These are phyloP conservation scores for Phalacrocorax pelagicus DNA, from an alignment of 2,113 vertebrate species.

Conservation along the genomic window DNA sequence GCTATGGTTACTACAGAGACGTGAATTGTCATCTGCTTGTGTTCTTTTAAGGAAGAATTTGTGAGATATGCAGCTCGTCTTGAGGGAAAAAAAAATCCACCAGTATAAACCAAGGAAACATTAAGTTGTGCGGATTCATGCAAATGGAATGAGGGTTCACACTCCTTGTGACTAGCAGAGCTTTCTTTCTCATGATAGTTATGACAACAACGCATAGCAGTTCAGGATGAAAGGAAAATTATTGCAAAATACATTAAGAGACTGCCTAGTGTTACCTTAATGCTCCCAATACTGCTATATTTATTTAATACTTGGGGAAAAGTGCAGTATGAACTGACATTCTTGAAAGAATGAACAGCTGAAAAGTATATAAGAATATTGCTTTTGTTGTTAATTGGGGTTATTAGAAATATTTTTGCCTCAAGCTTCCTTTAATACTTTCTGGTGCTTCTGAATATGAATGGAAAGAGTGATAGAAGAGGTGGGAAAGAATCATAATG, in stretches of 20 bases:
- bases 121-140: neutral
- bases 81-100: neutral
- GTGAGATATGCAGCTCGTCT: neutral
- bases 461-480: neutral
- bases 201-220: neutral
- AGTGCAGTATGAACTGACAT: neutral
- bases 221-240: constrained; percentile 1
- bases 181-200: neutral
- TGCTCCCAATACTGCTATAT: neutral
- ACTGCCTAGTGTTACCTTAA: neutral
- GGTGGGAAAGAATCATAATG: neutral
- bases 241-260: neutral
- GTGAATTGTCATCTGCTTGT: neutral
- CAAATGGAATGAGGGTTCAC: neutral
- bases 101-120: neutral
- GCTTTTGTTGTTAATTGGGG: neutral
- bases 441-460: neutral
- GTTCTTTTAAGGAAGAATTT: neutral
- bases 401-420: neutral
- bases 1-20: neutral
- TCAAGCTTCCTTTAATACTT: neutral
- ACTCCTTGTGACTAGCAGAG: neutral
- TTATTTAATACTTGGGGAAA: neutral
- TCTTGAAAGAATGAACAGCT: neutral
- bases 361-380: neutral